These are phyloP conservation scores for Drosophila mimetica DNA, from an alignment of 2,888 invertebrate species.

Conservation along the genomic window DNA sequence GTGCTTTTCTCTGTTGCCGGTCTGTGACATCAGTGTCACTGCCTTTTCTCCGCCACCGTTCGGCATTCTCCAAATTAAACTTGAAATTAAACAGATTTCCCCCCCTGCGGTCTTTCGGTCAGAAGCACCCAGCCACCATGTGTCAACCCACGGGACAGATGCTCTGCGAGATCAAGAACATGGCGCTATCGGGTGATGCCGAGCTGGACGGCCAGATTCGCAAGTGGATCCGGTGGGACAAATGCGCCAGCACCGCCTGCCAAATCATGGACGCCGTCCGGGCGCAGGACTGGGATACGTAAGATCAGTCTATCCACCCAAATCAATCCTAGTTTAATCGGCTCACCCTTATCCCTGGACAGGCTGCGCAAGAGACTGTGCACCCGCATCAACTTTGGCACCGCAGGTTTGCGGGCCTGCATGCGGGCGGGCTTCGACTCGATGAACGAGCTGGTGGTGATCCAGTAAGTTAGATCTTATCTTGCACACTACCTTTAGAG, in stretches of 20 bases:
- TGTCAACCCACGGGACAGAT: constrained; percentile 45
- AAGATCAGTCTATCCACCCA: constrained; percentile 9
- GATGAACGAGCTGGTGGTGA: constrained; percentile 98
- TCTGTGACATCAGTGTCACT: constrained; percentile 36
- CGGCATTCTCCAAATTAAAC: constrained; percentile 1
- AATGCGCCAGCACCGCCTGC: constrained; percentile 88
- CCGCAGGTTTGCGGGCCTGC: constrained; percentile 95
- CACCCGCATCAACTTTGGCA: constrained; percentile 93
- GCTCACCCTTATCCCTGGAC: background rate
- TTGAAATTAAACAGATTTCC: constrained; percentile 20
- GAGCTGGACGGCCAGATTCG: constrained; percentile 88
- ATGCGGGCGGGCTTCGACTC: constrained; percentile 97
- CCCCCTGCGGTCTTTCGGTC: constrained; percentile 15
- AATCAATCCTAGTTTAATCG: background rate
- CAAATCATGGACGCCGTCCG: constrained; percentile 88
- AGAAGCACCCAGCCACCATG: constrained; percentile 21
- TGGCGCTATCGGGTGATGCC: constrained; percentile 58
- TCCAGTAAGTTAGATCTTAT: constrained; percentile 86
- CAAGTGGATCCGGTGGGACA: constrained; percentile 91
- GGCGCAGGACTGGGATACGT: constrained; percentile 85
- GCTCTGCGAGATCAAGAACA: constrained; percentile 51
- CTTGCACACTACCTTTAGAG: background rate
- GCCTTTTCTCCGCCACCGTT: constrained; percentile 7
- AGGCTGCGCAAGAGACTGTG: constrained; percentile 87
- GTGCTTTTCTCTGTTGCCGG: constrained; percentile 9